Base-by-base conservation (phyloP, 2,113 vertebrate genomes). In the Strix uralensis region DNA sequence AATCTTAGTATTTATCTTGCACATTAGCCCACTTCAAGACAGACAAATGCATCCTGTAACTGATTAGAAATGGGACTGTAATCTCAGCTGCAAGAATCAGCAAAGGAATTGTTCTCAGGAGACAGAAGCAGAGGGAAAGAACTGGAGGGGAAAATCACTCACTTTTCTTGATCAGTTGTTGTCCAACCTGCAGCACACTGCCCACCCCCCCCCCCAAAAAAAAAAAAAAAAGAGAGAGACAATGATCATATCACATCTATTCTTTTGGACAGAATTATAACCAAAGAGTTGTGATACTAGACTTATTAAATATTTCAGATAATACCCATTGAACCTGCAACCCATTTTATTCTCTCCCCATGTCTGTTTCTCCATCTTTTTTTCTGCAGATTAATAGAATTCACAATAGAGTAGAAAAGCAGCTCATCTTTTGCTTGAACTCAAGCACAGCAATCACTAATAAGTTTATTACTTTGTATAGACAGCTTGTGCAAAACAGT, bases 61-160 rank as follows among this genome's bases (percentile, higher is more conserved):
- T 85, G 81, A 92, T 92, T 92, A 90, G 72, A 77, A 95, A 75
- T 49, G 25, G 86, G 54, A 65, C 58, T 4, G 1, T 83, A 95
- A 96, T 95, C 91, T 95, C 89, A 67, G 71, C 71, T 54, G 54
- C 2, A 27, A 67, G 80, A 95, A 92, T 95, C 72, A 58, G 71
- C 81, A 95, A 73, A 97, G 78, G 78, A 92, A 94, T 85, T 67
- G 78, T 40, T 95, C 92, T 90, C 92, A 77, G 73, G 96, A 86
- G 96, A 93, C 70, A 92, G 89, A 83, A 83, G 47, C 62, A 90
- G 42, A 87, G 29, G 36, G 34, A 72, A 90, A 84, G 77, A 87
- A 94, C 27, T 75, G 49, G 84, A 91, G 78, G 83, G 77, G 63
- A 36, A 96, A 94, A 97, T 91, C 81, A 88, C 58, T 95, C 89